Percentiles rank a stretch among this genome's conserved stretches.
phyloP scores from a whole-genome alignment of 2,113 vertebrate genomes.

The Rhinopomastus cyanomelas region DNA sequence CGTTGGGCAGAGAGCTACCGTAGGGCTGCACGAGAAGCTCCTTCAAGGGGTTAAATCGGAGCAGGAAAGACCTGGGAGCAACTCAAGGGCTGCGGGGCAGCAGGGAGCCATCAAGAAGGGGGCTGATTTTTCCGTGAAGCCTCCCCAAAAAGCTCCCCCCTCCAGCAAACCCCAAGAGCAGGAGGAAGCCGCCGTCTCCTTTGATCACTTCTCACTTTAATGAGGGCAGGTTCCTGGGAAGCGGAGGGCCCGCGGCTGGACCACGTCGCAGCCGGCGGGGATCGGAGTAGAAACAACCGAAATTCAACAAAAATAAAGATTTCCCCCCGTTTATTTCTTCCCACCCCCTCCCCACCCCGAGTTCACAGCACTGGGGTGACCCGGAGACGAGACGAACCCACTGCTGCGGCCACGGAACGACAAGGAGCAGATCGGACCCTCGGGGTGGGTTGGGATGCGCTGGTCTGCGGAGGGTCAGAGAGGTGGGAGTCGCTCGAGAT shows the following conservation, averaged over 20 bases:
- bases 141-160: no score
- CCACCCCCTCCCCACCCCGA: no score
- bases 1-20: background rate
- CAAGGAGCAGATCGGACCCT: background rate
- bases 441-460: background rate
- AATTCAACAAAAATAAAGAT: conserved; percentile 57
- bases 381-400: conserved; percentile 32
- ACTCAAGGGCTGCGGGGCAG: background rate
- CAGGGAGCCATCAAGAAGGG: background rate
- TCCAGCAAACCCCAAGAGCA: background rate
- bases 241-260: background rate
- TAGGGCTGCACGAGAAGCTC: background rate
- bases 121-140: no score
- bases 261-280: conserved; percentile 34
- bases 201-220: conserved; percentile 61
- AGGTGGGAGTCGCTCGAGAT: no score
- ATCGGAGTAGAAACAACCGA: conserved; percentile 55
- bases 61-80: conserved; percentile 34
- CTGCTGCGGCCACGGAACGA: background rate
- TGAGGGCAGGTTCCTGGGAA: conserved; percentile 53
- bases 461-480: conserved; percentile 26
- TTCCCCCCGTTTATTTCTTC: conserved; percentile 45
- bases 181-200: background rate
- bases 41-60: conserved; percentile 35
- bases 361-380: conserved; percentile 12